These are phyloP conservation scores for Acanthosepion lycidas DNA, from an alignment of 2,888 invertebrate species.

Conservation along the genomic window DNA sequence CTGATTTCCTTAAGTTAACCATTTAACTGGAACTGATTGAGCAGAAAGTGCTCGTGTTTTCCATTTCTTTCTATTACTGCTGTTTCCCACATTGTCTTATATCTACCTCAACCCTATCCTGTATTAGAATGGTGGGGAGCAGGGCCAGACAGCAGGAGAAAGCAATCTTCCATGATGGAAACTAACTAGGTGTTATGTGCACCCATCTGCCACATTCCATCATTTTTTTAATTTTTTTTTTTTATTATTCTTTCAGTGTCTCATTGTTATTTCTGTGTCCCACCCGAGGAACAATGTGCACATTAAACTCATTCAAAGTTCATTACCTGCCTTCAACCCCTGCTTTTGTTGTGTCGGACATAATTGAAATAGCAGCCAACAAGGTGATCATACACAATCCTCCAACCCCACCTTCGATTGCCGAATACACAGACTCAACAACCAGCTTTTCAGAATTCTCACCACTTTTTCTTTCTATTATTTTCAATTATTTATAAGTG, in stretches of 20 bases:
- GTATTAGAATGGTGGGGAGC: too few species aligned
- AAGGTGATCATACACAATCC: not conserved
- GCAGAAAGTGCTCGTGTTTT: too few species aligned
- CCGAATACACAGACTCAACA: not conserved
- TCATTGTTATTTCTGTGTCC: not conserved
- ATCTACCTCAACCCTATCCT: not conserved
- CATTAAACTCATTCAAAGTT: constrained; percentile 2
- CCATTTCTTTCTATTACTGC: not conserved
- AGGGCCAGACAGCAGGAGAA: too few species aligned
- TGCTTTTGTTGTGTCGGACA: not conserved
- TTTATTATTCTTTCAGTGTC: too few species aligned
- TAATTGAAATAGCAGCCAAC: not conserved
- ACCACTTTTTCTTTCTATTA: not conserved
- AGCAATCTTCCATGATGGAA: too few species aligned
- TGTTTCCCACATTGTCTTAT: not conserved
- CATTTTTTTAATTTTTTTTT: not conserved
- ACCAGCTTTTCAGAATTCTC: not conserved
- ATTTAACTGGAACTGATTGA: too few species aligned
- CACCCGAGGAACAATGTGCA: not conserved
- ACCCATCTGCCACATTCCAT: not conserved
- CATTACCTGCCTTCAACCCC: not conserved
- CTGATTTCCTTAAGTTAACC: not conserved
- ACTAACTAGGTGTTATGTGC: too few species aligned
- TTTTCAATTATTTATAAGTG: not conserved
- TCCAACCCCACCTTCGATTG: not conserved